These are phyloP conservation scores for Tenebrosternarchus preto DNA, from an alignment of 2,113 vertebrate species.

Conservation along the genomic window DNA sequence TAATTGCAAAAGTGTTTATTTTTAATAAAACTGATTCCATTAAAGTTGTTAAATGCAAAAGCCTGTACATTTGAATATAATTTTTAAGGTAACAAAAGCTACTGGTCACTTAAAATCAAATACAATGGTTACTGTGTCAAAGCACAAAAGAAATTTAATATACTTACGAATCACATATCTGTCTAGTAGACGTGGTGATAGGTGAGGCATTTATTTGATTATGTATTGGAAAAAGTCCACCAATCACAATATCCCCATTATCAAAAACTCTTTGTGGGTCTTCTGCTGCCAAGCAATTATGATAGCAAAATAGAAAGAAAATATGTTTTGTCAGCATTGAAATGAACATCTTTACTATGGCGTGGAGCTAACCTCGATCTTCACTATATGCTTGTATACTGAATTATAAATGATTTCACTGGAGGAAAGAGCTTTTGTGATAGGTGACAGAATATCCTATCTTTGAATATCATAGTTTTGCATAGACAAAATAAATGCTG, in stretches of 20 bases:
- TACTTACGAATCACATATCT: constrained; percentile 10
- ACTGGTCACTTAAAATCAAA: too few relatives aligned
- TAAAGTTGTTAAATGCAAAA: too few relatives aligned
- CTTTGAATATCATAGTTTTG: constrained; percentile 6
- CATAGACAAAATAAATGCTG: constrained; percentile 6
- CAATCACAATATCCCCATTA: constrained; percentile 64
- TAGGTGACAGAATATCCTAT: not conserved
- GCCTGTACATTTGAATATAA: too few relatives aligned
- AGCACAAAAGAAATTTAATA: not conserved
- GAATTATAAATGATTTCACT: not conserved
- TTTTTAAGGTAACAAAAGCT: too few relatives aligned
- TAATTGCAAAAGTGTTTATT: not conserved
- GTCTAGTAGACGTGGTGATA: not conserved
- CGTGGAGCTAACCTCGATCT: not conserved
- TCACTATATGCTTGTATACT: too few relatives aligned
- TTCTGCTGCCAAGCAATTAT: not conserved
- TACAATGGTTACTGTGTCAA: not conserved
- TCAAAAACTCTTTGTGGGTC: not conserved
- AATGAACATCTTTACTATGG: not conserved
- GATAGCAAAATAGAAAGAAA: not conserved
- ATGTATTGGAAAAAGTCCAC: constrained; percentile 65
- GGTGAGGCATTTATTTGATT: not conserved
- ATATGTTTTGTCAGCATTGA: not conserved
- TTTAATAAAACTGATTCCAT: not conserved
- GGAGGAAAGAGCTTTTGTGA: not conserved